A percentile compares a stretch with the other conserved stretches of the same genome.
phyloP scores from a whole-genome alignment of 2,797 vertebrate species.

The Sphaeramia orbicularis region DNA sequence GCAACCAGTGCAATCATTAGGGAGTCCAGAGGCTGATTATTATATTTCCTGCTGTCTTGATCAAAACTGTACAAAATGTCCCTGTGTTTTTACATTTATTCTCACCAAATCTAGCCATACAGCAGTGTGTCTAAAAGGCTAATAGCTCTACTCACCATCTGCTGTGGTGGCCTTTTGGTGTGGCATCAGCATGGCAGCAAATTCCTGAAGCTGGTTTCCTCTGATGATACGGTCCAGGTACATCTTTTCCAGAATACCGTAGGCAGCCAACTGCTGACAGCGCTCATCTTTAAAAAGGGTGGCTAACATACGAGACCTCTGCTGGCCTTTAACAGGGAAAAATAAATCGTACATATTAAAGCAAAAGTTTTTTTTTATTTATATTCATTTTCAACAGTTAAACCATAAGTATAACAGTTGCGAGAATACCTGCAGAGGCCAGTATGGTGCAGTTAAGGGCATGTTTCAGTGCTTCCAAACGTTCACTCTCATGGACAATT shows the following conservation, averaged over 20 bases:
- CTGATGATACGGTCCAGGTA: conserved; percentile 98
- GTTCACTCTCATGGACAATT: conserved; percentile 96
- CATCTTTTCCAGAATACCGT: conserved; percentile 99
- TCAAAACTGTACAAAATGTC: too few relatives aligned
- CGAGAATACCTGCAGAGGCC: conserved; percentile 95
- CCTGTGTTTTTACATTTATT: too few relatives aligned
- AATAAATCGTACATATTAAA: not conserved
- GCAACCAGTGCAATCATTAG: too few relatives aligned
- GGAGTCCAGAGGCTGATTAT: too few relatives aligned
- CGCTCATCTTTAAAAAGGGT: conserved; percentile 99
- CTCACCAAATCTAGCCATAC: too few relatives aligned
- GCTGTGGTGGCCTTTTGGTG: conserved; percentile 98
- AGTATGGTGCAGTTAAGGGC: conserved; percentile 98
- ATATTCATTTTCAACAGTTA: not conserved
- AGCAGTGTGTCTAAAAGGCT: too few relatives aligned
- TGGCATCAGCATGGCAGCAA: conserved; percentile 98
- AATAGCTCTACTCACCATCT: conserved; percentile 70
- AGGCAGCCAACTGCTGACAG: conserved; percentile 97
- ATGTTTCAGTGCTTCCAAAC: conserved; percentile 97
- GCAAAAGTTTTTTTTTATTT: too few relatives aligned
- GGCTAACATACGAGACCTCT: conserved; percentile 98
- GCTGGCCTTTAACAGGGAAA: conserved; percentile 87
- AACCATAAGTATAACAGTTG: not conserved
- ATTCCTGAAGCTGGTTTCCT: conserved; percentile 97
- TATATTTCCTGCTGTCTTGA: too few relatives aligned